Evolutionary conservation across 2,888 invertebrate genomes (phyloP), one percentile per base, ranked within the genome.

Genomic region (Nephrotoma guestfalica): DNA sequence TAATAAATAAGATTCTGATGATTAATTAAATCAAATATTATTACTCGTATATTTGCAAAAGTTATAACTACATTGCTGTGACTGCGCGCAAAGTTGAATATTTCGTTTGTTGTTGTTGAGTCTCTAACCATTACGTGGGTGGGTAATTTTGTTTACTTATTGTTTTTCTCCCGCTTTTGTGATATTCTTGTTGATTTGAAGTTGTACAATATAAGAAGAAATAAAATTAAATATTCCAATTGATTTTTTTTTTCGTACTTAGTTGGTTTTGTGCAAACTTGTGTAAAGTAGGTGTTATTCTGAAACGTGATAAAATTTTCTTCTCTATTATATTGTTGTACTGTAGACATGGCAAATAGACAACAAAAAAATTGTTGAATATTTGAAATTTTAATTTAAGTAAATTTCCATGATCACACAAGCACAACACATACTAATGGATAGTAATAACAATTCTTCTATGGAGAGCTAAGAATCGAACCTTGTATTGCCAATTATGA

Each of bases 21-120:
- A 84, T 84, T 84, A 84, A 84, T 84, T 84, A 84, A 84, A 84
- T 84, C 84, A 84, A 84, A 84, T 84, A 84, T 41, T 84, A 84
- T 41, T 84, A 84, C 71, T 71, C 71, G 71, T 71, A 51, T 71
- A 30, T 71, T 71, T 71, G 71, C 71, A 71, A 71, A 71, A 30
- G 71, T 71, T 71, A 30, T 30, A 51, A 30, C 30, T 71, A 71
- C 71, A 30, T 30, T 18, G 71, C 11, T 71, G 71, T 71, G 71
- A 71, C 71, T 71, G 30, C 71, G 71, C 71, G 71, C 71, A 71
- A 71, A 71, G 71, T 71, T 71, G 71, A 71, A 71, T 71, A 71
- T 71, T 71, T 71, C 71, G 71, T 9, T 71, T 71, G 9, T 30
- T 71, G 71, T 30, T 71, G 71, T 71, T 51, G 51, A 43, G 6